Evolutionary conservation across 1,140 invertebrate species (phyloP), one percentile per base, ranked within the genome.

Genomic region (Saxidomus purpurata): DNA sequence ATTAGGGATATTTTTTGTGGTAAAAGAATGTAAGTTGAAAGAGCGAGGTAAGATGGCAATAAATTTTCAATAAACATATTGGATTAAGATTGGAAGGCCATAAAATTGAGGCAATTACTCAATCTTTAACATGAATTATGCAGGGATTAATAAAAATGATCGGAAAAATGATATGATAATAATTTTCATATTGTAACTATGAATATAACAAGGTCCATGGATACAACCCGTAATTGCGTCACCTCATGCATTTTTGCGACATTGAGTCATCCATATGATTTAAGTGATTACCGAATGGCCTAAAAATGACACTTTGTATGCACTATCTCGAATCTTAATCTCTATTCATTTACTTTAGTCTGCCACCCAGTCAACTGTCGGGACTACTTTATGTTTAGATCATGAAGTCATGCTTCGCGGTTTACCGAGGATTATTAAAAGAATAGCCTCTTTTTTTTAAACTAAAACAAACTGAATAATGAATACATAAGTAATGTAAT

Each of bases 211-310:
- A 34, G 67, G 67, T 71, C 36, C 67, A 8, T 71, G 25, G 36
- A 38, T 28, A 71, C 67, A 71, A n/a, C 9, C 11, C 28, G 28
- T 71, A 15, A 71, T 38, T 71, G 17, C 67, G 34, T 71, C 67
- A 71, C 34, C 15, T 71, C 15, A 8, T 71, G 17, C 31, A 71
- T 71, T 36, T 71, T 71, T 71, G 34, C 34, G 34, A 71, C 13
- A 71, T 71, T 71, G 67, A 71, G 67, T 71, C 67, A 71, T 40
- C 11, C 38, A 19, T n/a, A 71, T 31, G 67, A 71, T 71, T 71
- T 71, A 40, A 36, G 36, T 38, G 28, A 40, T 71, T 38, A 71
- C 34, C 1, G 13, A 36, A 38, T 19, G 13, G 25, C 36, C 67
- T 38, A 67, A 67, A 67, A 67, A 31, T 28, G 34, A 36, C 31